Conservation (phyloP, 1,140 invertebrate genomes). For the Dinothrombium tinctorium region DNA sequence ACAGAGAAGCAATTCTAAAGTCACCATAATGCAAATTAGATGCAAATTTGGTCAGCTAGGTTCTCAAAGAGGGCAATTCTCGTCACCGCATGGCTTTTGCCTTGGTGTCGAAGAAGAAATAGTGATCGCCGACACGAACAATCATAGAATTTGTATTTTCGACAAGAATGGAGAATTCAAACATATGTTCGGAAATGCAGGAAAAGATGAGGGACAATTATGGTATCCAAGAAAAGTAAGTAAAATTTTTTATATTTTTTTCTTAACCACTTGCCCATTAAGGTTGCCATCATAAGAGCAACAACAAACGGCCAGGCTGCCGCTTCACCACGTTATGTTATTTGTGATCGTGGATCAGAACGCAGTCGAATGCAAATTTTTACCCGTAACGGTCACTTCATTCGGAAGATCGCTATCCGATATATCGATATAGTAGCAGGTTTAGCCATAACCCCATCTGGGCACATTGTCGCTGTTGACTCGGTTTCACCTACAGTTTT, state of each 20-base stretch:
- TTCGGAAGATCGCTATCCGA: constrained; percentile 65
- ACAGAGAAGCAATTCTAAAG: too few relatives aligned
- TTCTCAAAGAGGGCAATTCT: constrained; percentile 70
- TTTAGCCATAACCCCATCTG: constrained; percentile 59
- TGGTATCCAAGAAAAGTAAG: constrained; percentile 81
- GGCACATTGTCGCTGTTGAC: constrained; percentile 84
- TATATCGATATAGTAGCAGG: constrained; percentile 92
- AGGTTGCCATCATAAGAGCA: constrained; percentile 1
- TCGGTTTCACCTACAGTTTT: constrained; percentile 85
- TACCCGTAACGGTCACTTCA: constrained; percentile 29
- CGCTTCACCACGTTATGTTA: constrained; percentile 41
- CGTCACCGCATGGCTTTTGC: constrained; percentile 89
- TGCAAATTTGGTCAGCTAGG: constrained; percentile 83
- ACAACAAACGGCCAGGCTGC: not conserved
- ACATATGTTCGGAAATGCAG: constrained; percentile 66
- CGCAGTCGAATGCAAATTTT: constrained; percentile 86
- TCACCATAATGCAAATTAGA: constrained; percentile 50
- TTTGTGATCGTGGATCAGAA: constrained; percentile 85
- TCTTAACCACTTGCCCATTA: too few relatives aligned
- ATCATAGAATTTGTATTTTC: constrained; percentile 80
- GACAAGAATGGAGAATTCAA: constrained; percentile 66
- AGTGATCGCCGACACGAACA: constrained; percentile 75
- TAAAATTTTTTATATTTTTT: too few relatives aligned
- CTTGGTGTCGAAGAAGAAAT: constrained; percentile 78
- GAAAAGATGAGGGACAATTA: constrained; percentile 76